These are phyloP conservation scores for Platichthys flesus DNA, from an alignment of 2,113 vertebrate species.

Conservation along the genomic window DNA sequence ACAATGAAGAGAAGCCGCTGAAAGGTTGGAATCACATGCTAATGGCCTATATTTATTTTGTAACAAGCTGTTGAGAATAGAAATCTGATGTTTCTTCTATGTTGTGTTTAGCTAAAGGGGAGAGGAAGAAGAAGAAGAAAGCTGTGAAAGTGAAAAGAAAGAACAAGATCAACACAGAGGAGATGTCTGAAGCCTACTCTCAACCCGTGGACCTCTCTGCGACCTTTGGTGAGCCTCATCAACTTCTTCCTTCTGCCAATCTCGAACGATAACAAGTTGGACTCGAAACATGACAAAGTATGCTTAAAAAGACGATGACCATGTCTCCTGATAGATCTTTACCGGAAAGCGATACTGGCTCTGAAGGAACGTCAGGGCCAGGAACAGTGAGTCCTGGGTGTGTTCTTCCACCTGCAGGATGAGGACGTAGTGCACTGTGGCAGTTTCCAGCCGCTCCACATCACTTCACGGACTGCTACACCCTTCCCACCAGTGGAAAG, in stretches of 20 bases:
- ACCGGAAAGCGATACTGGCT: conserved; percentile 88
- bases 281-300: conserved; percentile 18
- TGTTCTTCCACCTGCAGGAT: conserved; percentile 16
- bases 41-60: accelerated
- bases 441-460: conserved; percentile 6
- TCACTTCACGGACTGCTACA: neutral
- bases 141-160: conserved; percentile 78
- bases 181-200: conserved; percentile 59
- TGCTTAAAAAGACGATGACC: neutral
- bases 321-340: conserved; percentile 82
- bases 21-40: conserved; percentile 62
- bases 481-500: neutral
- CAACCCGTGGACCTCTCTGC: conserved; percentile 81
- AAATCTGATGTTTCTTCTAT: conserved; percentile 8
- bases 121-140: conserved; percentile 82
- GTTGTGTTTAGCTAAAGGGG: conserved; percentile 70
- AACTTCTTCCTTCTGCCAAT: conserved; percentile 29
- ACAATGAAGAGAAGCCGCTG: conserved; percentile 44
- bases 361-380: conserved; percentile 87
- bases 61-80: neutral
- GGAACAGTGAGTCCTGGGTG: conserved; percentile 54
- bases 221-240: conserved; percentile 85
- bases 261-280: conserved; percentile 18
- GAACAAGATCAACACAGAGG: conserved; percentile 88
- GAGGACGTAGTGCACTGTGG: conserved; percentile 30